phyloP scores from a whole-genome alignment of 2,113 vertebrate species.

The Sarotherodon lohbergeri region DNA sequence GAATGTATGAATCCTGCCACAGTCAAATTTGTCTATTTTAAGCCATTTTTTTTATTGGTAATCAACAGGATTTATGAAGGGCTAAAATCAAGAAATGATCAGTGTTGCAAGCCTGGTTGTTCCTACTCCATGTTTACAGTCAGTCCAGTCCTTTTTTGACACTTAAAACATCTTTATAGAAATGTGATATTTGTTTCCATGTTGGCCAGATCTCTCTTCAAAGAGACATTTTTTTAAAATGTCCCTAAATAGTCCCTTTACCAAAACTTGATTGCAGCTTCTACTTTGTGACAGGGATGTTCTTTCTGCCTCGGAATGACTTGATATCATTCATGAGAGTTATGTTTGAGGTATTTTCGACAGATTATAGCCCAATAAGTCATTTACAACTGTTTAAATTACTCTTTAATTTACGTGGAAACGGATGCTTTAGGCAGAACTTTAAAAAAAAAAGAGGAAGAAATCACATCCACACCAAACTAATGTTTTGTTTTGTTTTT shows the following conservation, averaged over 20 bases:
- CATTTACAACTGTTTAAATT: not conserved
- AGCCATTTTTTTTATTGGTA: not conserved
- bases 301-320: not conserved
- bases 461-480: not conserved
- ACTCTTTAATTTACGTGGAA: not conserved
- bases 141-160: fast-evolving
- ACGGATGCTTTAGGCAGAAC: not conserved
- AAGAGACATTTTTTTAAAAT: not conserved
- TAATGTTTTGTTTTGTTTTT: not conserved
- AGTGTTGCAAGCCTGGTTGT: not conserved
- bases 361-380: not conserved
- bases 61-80: not conserved
- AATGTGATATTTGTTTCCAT: not conserved
- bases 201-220: not conserved
- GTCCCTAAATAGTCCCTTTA: not conserved
- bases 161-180: not conserved
- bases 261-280: fast-evolving
- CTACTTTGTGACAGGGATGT: not conserved
- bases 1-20: not conserved
- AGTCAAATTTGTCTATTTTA: not conserved
- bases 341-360: not conserved
- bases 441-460: not conserved
- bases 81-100: not conserved
- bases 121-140: fast-evolving
- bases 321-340: not conserved